A percentile compares a stretch with the other conserved stretches of the same genome.
These are phyloP conservation scores for Tupaia tana DNA, from an alignment of 2,113 vertebrate genomes.

Conservation along the genomic window DNA sequence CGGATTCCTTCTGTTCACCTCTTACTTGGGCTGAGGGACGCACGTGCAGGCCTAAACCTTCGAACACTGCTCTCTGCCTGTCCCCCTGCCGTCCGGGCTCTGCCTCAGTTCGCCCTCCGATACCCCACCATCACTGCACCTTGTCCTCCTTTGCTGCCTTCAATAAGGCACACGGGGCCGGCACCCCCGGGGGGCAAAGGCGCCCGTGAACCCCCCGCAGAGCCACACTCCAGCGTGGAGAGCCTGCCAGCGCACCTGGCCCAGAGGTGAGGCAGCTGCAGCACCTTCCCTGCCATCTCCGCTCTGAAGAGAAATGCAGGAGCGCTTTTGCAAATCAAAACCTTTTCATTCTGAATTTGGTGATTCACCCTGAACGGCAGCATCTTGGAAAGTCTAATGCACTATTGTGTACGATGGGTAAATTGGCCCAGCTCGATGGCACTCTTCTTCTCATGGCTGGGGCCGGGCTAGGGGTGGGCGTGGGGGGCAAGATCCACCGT, in stretches of 20 bases:
- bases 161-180: background rate
- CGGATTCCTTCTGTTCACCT: background rate
- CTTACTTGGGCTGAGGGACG: slow-evolving; percentile 7
- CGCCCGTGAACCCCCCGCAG: background rate
- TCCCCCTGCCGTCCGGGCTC: background rate
- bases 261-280: slow-evolving; percentile 47
- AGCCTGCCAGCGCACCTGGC: slow-evolving; percentile 57
- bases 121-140: background rate
- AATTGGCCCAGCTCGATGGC: slow-evolving; percentile 70
- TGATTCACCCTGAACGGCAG: slow-evolving; percentile 69
- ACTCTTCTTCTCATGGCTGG: slow-evolving; percentile 19
- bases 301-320: slow-evolving; percentile 66
- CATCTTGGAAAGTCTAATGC: slow-evolving; percentile 78
- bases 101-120: background rate
- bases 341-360: slow-evolving; percentile 75
- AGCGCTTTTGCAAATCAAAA: slow-evolving; percentile 75
- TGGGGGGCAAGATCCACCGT: slow-evolving; percentile 37
- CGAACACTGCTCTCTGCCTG: slow-evolving; percentile 8
- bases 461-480: background rate
- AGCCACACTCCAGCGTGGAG: background rate
- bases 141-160: background rate
- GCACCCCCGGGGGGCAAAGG: slow-evolving; percentile 37
- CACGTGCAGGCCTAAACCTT: slow-evolving; percentile 5
- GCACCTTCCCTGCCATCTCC: slow-evolving; percentile 59
- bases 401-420: slow-evolving; percentile 67